phyloP scores from a whole-genome alignment of 2,113 vertebrate genomes.

The Cyphomyrus plagiostoma region DNA sequence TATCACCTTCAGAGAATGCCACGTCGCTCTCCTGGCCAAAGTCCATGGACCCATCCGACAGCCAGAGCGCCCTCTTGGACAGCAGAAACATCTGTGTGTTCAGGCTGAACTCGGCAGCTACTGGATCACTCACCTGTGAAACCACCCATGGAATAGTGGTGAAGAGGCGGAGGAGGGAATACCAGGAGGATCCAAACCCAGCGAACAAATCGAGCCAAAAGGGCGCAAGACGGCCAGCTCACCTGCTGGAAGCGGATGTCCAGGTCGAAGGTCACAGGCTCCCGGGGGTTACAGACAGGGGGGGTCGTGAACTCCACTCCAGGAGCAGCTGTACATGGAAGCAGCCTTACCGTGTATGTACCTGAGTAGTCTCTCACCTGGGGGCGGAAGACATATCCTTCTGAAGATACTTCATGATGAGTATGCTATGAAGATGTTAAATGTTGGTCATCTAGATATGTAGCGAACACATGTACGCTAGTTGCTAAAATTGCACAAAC shows the following conservation, averaged over 20 bases:
- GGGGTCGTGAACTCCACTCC: constrained; percentile 63
- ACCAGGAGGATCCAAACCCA: not conserved
- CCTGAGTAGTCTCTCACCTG: constrained; percentile 81
- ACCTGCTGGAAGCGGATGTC: constrained; percentile 78
- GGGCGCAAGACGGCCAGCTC: not conserved
- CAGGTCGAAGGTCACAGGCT: constrained; percentile 65
- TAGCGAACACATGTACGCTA: not conserved
- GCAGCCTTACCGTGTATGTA: constrained; percentile 66
- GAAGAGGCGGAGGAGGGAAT: not conserved
- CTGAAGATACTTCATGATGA: not conserved
- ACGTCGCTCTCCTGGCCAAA: constrained; percentile 83
- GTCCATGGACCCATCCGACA: constrained; percentile 87
- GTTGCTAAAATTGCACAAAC: not conserved
- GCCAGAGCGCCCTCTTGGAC: constrained; percentile 80
- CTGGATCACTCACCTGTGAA: constrained; percentile 85
- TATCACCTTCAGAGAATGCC: constrained; percentile 81
- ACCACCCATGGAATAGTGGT: not conserved
- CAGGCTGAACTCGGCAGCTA: constrained; percentile 86
- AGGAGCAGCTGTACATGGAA: constrained; percentile 61
- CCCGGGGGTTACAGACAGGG: constrained; percentile 61
- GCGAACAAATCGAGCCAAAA: not conserved
- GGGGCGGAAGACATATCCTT: not conserved
- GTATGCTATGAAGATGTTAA: not conserved
- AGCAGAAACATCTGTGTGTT: constrained; percentile 89
- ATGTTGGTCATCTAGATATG: not conserved